These are phyloP conservation scores for Carterocephalus palaemon DNA, from an alignment of 2,888 invertebrate species.

Conservation along the genomic window DNA sequence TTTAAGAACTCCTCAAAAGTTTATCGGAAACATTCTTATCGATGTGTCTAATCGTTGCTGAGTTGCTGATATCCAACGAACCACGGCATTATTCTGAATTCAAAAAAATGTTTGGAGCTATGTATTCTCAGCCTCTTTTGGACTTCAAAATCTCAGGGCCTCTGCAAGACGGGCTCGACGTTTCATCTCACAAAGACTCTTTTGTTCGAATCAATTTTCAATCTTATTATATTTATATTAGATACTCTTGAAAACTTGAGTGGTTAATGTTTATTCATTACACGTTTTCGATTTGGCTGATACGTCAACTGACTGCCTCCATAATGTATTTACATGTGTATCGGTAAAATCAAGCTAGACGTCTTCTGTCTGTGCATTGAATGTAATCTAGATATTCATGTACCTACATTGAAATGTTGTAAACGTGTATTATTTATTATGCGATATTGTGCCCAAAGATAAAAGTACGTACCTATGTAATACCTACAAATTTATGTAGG, in stretches of 20 bases:
- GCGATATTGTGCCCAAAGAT: no score
- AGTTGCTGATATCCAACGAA: no score
- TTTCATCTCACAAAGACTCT: no score
- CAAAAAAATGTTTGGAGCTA: no score
- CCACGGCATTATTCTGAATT: no score
- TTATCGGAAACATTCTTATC: no score
- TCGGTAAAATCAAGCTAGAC: conserved; percentile 13
- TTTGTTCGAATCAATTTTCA: conserved; percentile 9
- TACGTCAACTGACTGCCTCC: conserved; percentile 13
- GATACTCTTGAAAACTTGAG: not conserved
- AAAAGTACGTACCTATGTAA: not conserved
- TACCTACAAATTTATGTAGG: not conserved
- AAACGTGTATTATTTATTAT: no score
- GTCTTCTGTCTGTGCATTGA: conserved; percentile 10
- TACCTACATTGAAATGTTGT: conserved; percentile 3
- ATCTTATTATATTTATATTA: conserved; percentile 3
- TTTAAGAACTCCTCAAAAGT: no score
- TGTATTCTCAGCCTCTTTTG: no score
- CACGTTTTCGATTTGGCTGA: not conserved
- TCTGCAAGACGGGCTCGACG: not conserved
- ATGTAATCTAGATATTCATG: conserved; percentile 3
- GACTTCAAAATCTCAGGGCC: not conserved
- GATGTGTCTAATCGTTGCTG: no score
- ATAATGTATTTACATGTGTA: conserved; percentile 10
- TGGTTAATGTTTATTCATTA: conserved; percentile 12